Evolutionary conservation across 2,797 vertebrate species (phyloP).

Genomic region (Meda fulgida): DNA sequence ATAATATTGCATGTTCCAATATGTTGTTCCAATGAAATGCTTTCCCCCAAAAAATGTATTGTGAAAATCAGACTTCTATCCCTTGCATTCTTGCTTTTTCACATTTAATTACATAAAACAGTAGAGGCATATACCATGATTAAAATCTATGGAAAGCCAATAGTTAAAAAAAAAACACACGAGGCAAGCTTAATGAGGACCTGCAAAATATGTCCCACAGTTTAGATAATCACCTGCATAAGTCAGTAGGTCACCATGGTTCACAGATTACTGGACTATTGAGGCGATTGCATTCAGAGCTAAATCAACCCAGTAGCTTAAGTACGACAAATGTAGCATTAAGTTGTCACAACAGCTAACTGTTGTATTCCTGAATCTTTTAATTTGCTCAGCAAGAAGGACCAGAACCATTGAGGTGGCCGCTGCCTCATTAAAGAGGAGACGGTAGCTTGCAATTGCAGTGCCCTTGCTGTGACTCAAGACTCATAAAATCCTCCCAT

Average conservation of each 20-base stretch:
- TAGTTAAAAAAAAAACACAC: background rate
- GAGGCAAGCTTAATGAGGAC: background rate
- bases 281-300: background rate
- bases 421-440: conserved; percentile 24
- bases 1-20: background rate
- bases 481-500: conserved; percentile 38
- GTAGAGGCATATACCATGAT: background rate
- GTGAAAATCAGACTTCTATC: background rate
- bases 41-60: too few species aligned
- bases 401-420: background rate
- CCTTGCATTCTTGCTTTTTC: background rate
- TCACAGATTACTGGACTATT: conserved; percentile 20
- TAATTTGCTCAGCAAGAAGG: background rate
- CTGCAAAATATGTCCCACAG: background rate
- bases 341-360: background rate
- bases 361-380: background rate
- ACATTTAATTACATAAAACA: background rate
- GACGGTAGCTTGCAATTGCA: conserved; percentile 17
- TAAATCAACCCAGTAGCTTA: conserved; percentile 11
- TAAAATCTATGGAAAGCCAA: background rate
- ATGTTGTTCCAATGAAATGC: background rate
- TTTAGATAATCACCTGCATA: conserved; percentile 59
- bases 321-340: background rate
- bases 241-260: conserved; percentile 34
- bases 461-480: conserved; percentile 29